Evolutionary conservation across 2,113 vertebrate species (phyloP), one percentile per base, ranked within the genome.

Genomic region (Pelodiscus sinensis): DNA sequence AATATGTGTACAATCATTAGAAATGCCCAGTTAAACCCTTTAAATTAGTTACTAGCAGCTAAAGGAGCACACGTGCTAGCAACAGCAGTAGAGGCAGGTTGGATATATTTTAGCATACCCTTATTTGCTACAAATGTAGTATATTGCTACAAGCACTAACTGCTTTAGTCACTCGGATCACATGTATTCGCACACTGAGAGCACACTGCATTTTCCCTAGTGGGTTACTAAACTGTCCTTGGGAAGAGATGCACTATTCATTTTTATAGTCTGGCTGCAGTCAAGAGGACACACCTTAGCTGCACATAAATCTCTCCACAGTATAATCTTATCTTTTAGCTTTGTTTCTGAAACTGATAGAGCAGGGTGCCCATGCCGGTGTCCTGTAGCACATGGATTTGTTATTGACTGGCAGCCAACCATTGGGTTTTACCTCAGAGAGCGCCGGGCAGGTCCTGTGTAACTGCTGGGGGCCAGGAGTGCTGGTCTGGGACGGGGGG

Each of bases 11-110:
- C 24, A 25, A 25, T 25, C 22, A 87, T 92, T 92, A 92, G 86
- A 86, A 80, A 82, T 56, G 90, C 31, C 62, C 56, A 82, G 79
- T 80, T 38, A 44, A 38, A 82, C 83, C 83, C 62, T 15, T 0
- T 81, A 77, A 75, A 51, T 94, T 75, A 55, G 82, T 52, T 55
- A 27, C 18, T 52, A 57, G 65, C 0, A 0, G 38, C 0, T 85
- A 31, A 60, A 85, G 19, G 58, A 62, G 55, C 35, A 38, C 13
- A 15, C 1, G 80, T 54, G 38, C 5, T 10, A 3, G 38, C 3
- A 19, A 25, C 73, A 75, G 21, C 16, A 21, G 35, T 44, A 44
- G 19, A 75, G 15, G 38, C 38, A 77, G 44, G 38, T 77, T 13
- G 50, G 24, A 25, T 77, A 3, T 50, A 24, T 25, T 50, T 7